Percentiles rank a stretch among this genome's conserved stretches.
These are phyloP conservation scores for Peucedramus taeniatus DNA, from an alignment of 2,113 vertebrate genomes.

Conservation along the genomic window DNA sequence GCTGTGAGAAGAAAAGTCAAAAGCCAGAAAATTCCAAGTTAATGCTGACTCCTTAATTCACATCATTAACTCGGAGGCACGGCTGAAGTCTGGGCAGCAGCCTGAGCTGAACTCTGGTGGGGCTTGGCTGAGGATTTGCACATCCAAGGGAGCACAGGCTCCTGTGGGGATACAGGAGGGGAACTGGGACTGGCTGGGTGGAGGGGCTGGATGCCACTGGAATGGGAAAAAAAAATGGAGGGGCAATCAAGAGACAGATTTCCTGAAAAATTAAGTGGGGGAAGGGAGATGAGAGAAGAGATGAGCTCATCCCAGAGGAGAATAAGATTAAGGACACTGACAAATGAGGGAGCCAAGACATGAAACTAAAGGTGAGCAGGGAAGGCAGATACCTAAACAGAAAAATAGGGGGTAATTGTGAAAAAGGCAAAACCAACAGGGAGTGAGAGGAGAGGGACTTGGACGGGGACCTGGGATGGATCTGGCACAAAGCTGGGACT, in stretches of 20 bases:
- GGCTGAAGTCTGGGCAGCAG: constrained; percentile 5
- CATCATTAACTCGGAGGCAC: constrained; percentile 42
- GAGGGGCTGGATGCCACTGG: neutral
- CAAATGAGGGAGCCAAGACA: neutral
- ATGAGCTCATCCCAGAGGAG: neutral
- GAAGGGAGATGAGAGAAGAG: neutral
- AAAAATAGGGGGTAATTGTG: neutral
- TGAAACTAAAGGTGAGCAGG: neutral
- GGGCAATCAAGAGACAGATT: neutral
- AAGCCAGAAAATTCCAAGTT: constrained; percentile 28
- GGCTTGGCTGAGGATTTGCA: neutral
- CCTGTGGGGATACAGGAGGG: neutral
- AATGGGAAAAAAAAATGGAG: neutral
- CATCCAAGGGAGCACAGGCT: neutral
- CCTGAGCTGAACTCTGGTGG: neutral
- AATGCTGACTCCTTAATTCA: constrained; percentile 47
- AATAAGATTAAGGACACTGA: neutral
- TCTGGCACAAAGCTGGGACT: neutral
- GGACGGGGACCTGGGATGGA: neutral
- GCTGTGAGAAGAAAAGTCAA: constrained; percentile 50
- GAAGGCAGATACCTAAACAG: neutral
- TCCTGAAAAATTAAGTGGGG: neutral
- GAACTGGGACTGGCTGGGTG: neutral
- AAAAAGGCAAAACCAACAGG: neutral
- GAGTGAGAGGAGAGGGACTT: neutral